Base-by-base conservation (phyloP, 2,797 vertebrate species). In the Cichlasoma orientale region DNA sequence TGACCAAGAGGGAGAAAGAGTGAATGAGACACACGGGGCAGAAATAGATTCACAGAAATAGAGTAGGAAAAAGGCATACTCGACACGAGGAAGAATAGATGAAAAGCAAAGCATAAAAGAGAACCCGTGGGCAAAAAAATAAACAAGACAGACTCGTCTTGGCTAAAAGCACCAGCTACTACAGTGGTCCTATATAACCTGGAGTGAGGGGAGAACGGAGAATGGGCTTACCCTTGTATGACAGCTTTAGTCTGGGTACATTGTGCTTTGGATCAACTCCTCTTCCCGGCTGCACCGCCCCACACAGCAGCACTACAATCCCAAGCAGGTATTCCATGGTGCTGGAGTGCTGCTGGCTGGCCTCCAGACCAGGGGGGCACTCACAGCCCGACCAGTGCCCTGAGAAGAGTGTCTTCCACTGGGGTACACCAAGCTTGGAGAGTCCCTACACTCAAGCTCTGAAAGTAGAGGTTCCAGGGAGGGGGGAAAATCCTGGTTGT, bases 261-360 rank as follows among this genome's bases (percentile, higher is more conserved):
- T 96, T 98, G 95, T 94, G 97, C 95, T 96, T 97, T 91, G 95
- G 95, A 93, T 96, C 96, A 89, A 86, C 95, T 83, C 95, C 92
- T 90, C 89, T 93, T 69, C 91, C 92, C 5, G 94, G 93, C 92
- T 97, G 95, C 88, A 96, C 94, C 84, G 93, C 95, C 95, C 96
- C 96, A 89, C 96, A 97, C 94, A 97, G 95, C 95, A 97, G 94
- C 94, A 96, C 95, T 95, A 96, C 95, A 94, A 97, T 95, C 95
- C 97, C 94, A 92, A 96, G 86, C 92, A 97, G 93, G 95, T 97
- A 97, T 96, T 97, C 97, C 98, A 99, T 99, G 97, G 93, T 96
- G 95, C 95, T 94, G 94, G 92, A 93, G 96, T 85, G 87, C 92
- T 91, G 90, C 90, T 89, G 92, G 90, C 93, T 78, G 93, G 93